Conservation (phyloP, 2,888 invertebrate genomes). For the Xestoiulus laeticollis region DNA sequence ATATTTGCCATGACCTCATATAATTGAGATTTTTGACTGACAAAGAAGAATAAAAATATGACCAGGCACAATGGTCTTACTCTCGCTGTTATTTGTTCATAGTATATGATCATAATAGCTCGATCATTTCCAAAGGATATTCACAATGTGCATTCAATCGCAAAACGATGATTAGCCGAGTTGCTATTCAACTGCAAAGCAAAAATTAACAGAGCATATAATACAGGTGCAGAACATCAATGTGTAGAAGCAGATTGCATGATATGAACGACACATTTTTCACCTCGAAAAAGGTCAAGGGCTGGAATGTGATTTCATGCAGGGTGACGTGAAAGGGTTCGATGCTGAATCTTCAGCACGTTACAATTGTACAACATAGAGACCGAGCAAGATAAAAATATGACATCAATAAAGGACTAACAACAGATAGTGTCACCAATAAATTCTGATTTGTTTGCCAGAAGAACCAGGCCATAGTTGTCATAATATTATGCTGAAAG, state of each 20-base stretch:
- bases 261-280: not conserved
- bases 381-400: too few relatives aligned
- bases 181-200: not conserved
- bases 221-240: not conserved
- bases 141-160: not conserved
- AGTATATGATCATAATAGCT: too few relatives aligned
- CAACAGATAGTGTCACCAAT: too few relatives aligned
- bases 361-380: not conserved
- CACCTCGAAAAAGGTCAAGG: conserved; percentile 16
- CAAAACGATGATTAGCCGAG: not conserved
- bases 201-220: not conserved
- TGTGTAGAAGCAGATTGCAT: not conserved
- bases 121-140: not conserved
- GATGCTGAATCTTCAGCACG: not conserved
- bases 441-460: too few relatives aligned
- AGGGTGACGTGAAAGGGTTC: not conserved
- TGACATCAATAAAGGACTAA: too few relatives aligned
- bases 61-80: not conserved
- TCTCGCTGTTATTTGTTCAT: not conserved
- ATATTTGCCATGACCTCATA: not conserved
- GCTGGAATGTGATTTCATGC: not conserved
- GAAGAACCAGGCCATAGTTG: too few relatives aligned
- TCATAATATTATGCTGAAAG: too few relatives aligned
- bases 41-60: not conserved
- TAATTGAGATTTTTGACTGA: not conserved